Evolutionary conservation across 2,797 vertebrate genomes (phyloP), one percentile per base, ranked within the genome.

Genomic region (Paguma larvata): DNA sequence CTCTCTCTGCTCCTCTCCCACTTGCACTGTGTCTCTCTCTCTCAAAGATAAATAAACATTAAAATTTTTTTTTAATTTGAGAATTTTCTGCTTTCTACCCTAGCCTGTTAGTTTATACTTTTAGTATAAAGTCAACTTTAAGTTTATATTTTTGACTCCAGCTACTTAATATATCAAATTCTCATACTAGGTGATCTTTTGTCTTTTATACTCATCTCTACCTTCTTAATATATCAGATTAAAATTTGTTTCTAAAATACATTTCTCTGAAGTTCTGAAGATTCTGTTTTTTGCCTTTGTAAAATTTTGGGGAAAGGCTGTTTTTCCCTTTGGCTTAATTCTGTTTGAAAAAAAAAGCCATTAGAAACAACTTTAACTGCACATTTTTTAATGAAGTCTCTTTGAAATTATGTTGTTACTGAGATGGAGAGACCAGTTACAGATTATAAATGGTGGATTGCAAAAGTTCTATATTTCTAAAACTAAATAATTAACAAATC

Each of bases 321-420:
- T 77, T 92, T 95, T 87, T 3, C 89, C 53, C 75, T 96, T 62
- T 95, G 80, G 87, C 72, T 93, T 82, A 70, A 87, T 92, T 88
- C 21, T 68, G 2, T 79, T 88, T 78, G 77, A n/a, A 59, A 75
- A 70, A 38, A 38, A 73, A 53, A 30, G 56, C 89, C 80, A 51
- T 53, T 53, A 84, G 25, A 68, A 18, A 88, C 15, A 34, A 85
- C 27, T 73, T 91, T 25, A 86, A 90, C 25, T 38, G 70, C 65
- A 86, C 16, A 48, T 78, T 65, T 89, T 92, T 86, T 25, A 89
- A 75, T 25, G 4, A 94, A 73, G 34, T 88, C 53, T 88, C 38
- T 85, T 88, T 96, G 77, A 80, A 88, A 88, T 9, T 88, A 38
- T 83, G 23, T 56, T 91, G 32, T 80, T 80, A 53, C 23, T 68